Percentiles rank a stretch among this genome's conserved stretches.
Conservation (phyloP, 1,140 invertebrate species). For the Babylonia areolata region DNA sequence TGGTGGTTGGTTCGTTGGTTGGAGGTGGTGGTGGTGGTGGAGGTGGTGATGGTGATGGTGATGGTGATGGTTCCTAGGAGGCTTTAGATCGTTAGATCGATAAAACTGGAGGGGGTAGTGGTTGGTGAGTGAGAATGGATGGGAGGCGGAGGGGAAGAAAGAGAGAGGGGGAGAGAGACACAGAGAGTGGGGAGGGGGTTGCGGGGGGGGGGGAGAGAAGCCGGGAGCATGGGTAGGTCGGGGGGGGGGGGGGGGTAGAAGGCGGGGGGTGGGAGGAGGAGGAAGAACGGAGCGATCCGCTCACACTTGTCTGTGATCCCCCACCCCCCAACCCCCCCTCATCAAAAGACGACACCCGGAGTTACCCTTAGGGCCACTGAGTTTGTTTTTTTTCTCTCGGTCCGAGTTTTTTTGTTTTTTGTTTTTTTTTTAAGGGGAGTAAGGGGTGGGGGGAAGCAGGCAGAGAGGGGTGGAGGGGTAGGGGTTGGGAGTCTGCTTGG, state of each 20-base stretch:
- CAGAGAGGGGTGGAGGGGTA: background rate
- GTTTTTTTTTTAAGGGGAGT: background rate
- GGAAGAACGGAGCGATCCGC: too few species aligned
- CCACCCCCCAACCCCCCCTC: too few species aligned
- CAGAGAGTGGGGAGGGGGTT: background rate
- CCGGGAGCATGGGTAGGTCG: background rate
- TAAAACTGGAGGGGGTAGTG: too few species aligned
- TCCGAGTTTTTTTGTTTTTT: too few species aligned
- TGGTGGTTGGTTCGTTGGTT: background rate
- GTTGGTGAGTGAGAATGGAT: background rate
- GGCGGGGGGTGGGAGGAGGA: background rate
- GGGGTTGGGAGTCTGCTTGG: too few species aligned
- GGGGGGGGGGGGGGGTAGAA: background rate
- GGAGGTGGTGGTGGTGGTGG: background rate
- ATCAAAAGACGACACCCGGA: conserved; percentile 8
- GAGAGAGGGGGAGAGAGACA: background rate
- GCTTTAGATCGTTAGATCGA: too few species aligned
- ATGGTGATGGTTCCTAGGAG: too few species aligned
- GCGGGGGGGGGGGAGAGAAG: background rate
- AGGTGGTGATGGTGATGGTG: too few species aligned
- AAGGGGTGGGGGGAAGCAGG: background rate
- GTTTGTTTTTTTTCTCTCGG: background rate
- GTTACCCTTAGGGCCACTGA: background rate
- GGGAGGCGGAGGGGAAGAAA: background rate
- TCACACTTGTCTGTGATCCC: too few species aligned